phyloP scores from a whole-genome alignment of 2,113 vertebrate genomes.

The Rhagologus leucostigma region DNA sequence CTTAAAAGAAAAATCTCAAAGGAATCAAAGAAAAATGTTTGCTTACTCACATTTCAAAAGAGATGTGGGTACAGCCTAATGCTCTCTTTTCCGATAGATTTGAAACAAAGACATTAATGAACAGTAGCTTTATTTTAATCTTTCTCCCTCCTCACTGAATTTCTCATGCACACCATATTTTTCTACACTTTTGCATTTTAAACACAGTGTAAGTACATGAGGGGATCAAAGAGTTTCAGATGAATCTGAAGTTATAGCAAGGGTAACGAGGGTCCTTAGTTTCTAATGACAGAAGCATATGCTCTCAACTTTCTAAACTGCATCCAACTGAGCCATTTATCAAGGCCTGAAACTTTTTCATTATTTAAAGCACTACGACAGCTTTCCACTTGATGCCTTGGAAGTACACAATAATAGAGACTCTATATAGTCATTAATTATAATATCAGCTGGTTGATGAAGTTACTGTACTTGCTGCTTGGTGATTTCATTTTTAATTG shows the following conservation, averaged over 20 bases:
- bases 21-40: conserved; percentile 55
- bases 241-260: conserved; percentile 63
- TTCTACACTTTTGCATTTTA: conserved; percentile 45
- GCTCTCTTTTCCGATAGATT: background rate
- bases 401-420: conserved; percentile 59
- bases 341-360: conserved; percentile 61
- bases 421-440: conserved; percentile 59
- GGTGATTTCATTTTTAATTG: conserved; percentile 42
- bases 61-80: background rate
- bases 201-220: conserved; percentile 56
- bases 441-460: conserved; percentile 49
- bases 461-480: conserved; percentile 41
- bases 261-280: conserved; percentile 57
- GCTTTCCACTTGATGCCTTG: conserved; percentile 55
- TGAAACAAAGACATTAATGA: conserved; percentile 34
- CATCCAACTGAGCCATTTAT: conserved; percentile 64
- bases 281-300: conserved; percentile 58
- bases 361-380: conserved; percentile 65
- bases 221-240: conserved; percentile 52
- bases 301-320: conserved; percentile 65
- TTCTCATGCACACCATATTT: conserved; percentile 31
- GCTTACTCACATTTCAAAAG: conserved; percentile 35
- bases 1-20: conserved; percentile 64
- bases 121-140: conserved; percentile 48
- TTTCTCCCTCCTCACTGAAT: background rate